Base-by-base conservation (phyloP, 2,113 vertebrate genomes). In the Bubalus kerabau region DNA sequence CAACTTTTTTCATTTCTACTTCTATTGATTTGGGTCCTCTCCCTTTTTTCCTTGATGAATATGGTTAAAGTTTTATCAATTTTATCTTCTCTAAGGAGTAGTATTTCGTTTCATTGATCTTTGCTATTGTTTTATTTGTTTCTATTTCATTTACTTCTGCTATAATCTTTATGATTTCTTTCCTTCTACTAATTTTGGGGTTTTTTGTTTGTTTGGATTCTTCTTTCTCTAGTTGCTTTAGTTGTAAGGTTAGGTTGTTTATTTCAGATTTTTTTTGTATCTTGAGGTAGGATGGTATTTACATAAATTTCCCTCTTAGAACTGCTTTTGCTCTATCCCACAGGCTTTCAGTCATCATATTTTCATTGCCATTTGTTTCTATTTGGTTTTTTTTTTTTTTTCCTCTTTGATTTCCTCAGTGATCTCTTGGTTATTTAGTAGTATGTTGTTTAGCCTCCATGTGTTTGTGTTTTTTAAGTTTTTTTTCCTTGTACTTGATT, bases 301-400 rank as follows among this genome's bases (percentile, higher is more conserved):
- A 71, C n/a, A 71, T 40, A 71, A 71, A 71, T 23, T 71, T 71
- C n/a, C n/a, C 19, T 36, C 67, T 71, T 71, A 23, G n/a, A 71
- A 40, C n/a, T 40, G 67, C 10, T 40, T 71, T 67, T 67, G 7
- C 64, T 67, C 32, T 67, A 67, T 67, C 62, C 32, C 32, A 67
- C 32, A 67, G 7, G 16, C 8, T 67, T 67, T 71, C 10, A 1
- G 19, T 71, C 19, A 40, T 71, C 0, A 0, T 12, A 40, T 71
- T 71, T 71, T 40, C 19, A 71, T 23, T 71, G n/a, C 19, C 19
- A 71, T 23, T 71, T 71, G 19, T 71, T 71, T 40, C 67, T 40
- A 71, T n/a, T 23, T 71, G 30, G 36, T 36, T 36, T 36, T 15
- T 21, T 5, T 2, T 21, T 67, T 71, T 3, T 12, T 2, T 3